Evolutionary conservation across 2,797 vertebrate species (phyloP).

Genomic region (Hydrolagus colliei): DNA sequence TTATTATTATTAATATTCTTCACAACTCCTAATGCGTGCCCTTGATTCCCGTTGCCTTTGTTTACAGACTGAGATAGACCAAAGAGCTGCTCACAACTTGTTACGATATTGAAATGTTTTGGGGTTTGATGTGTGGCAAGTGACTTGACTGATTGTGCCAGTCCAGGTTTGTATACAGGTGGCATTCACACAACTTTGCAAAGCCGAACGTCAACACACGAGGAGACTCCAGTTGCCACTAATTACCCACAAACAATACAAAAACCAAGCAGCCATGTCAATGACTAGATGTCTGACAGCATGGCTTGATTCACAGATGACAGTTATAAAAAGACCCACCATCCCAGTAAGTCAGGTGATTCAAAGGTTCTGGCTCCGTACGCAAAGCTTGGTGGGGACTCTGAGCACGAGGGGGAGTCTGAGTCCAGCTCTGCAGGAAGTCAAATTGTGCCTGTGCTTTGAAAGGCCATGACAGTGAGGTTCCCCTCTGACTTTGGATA

Average conservation of each 20-base stretch:
- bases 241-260: neutral
- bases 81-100: no score
- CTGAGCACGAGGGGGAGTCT: neutral
- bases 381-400: neutral
- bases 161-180: neutral
- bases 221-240: neutral
- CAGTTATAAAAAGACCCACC: no score
- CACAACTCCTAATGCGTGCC: no score
- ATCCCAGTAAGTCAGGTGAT: neutral
- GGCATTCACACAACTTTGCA: neutral
- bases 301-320: no score
- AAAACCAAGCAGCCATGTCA: neutral
- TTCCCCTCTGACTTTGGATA: neutral
- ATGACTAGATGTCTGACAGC: neutral
- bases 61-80: neutral
- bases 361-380: neutral
- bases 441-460: no score
- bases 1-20: no score
- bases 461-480: neutral
- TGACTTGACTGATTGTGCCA: neutral
- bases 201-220: neutral
- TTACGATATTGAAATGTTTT: no score
- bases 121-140: no score
- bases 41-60: no score
- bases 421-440: neutral